Evolutionary conservation across 2,797 vertebrate species (phyloP), one percentile per base, ranked within the genome.

Genomic region (Melanotaenia maccullochi): DNA sequence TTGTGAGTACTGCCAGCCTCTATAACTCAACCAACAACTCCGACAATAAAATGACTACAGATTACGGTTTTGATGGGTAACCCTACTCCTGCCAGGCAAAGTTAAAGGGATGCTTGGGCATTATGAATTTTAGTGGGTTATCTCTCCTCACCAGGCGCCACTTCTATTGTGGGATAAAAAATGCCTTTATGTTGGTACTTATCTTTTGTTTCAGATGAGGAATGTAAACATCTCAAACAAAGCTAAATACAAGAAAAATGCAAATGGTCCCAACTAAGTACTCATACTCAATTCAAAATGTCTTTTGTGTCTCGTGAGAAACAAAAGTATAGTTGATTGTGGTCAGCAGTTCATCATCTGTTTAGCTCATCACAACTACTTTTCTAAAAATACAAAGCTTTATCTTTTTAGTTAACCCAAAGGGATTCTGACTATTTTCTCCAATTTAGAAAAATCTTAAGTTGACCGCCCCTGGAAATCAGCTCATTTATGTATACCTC

Each of bases 121-220:
- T 91, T 89, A 84, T 89, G 79, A 83, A 89, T 89, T 89, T 85
- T 64, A 73, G 65, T 24, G 75, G 88, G 85, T 89, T 92, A 92
- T 92, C 90, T 90, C 81, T 55, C 56, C 42, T n/a, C 63, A 49
- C 59, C 91, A 92, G 89, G 73, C 70, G 25, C 75, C 71, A 68
- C 77, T 71, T 65, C 56, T 68, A 77, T 89, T 89, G 82, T 84
- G 73, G 62, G 60, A 35, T 25, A 38, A 66, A 86, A 49, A 85
- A 89, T 70, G 76, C 65, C 68, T 75, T 82, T 65, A 69, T 84
- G 81, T 83, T 73, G 82, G 74, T 78, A 65, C 76, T 83, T 63
- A 71, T 71, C 74, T 59, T 89, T 92, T 92, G 85, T 92, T 83
- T 86, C 40, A 4, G 51, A 82, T 90, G 86, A 90, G 63, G 42